Evolutionary conservation across 2,888 invertebrate species (phyloP), one percentile per base, ranked within the genome.

Genomic region (Halocaridina rubra): DNA sequence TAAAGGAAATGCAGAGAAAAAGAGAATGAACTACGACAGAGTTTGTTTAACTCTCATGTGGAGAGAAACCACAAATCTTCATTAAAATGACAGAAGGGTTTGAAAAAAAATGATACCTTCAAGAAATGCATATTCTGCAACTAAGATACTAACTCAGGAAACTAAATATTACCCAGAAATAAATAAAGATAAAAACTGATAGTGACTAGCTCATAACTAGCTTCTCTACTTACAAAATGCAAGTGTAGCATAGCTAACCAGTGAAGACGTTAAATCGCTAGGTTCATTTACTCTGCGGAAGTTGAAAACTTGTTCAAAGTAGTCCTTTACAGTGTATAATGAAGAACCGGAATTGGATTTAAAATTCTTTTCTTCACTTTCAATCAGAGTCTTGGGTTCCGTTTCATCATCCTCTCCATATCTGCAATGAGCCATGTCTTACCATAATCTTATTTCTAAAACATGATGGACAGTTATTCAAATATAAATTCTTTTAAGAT

Each of bases 261-360:
- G 90, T 69, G 91, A 90, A 0, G 92, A 89, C 0, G 92, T 91
- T 39, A 91, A 89, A 88, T 90, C 91, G 7, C 92, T 92, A 10
- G 93, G 91, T 76, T 91, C 90, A 1, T 90, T 90, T 27, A 91
- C 89, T 29, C 90, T 89, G 74, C 91, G 90, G 0, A 89, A 89
- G 87, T 92, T 93, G n/a, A 92, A 89, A 7, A 92, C 88, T 84
- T 91, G 92, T 8, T 90, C 90, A 1, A 84, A 10, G 33, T 88
- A 88, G 67, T 85, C 85, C 22, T 8, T 67, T 32, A 22, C 30
- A n/a, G 64, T 29, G 57, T 81, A 29, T 5, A 4, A 22, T 27
- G 39, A 67, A 27, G 39, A 33, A 13, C 5, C 8, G 19, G 16
- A 7, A 59, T 7, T 16, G 3, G 8, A 3, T 32, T 3, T 30